phyloP scores from a whole-genome alignment of 2,797 vertebrate genomes.

The Sebastes vulpes region DNA sequence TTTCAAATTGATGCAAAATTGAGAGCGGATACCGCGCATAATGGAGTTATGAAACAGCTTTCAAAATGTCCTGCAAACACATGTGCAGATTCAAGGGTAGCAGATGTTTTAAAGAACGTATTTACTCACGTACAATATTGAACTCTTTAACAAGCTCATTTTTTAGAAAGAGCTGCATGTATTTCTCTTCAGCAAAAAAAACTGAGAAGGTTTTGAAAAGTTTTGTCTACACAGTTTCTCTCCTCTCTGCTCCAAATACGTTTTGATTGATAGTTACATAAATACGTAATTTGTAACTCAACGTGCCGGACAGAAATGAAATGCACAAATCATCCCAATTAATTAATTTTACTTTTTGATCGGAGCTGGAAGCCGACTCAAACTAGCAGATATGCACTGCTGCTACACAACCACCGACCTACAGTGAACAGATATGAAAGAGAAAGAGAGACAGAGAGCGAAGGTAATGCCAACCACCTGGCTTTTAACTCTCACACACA shows the following conservation, averaged over 20 bases:
- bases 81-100: background rate
- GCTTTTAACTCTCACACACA: conserved; percentile 2
- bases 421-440: conserved; percentile 9
- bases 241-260: background rate
- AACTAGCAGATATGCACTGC: conserved; percentile 7
- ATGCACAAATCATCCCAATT: conserved; percentile 7
- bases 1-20: background rate
- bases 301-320: background rate
- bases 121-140: background rate
- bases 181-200: background rate
- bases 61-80: background rate
- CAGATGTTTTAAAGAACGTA: background rate
- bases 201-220: background rate
- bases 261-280: background rate
- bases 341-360: conserved; percentile 20
- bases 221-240: background rate
- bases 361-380: background rate
- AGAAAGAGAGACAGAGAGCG: conserved; percentile 1
- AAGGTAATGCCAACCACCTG: conserved; percentile 62
- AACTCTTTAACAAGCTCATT: background rate
- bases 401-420: background rate
- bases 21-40: background rate
- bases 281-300: background rate
- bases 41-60: background rate
- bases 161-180: background rate